These are phyloP conservation scores for Prionace glauca DNA, from an alignment of 2,797 vertebrate genomes.

Conservation along the genomic window DNA sequence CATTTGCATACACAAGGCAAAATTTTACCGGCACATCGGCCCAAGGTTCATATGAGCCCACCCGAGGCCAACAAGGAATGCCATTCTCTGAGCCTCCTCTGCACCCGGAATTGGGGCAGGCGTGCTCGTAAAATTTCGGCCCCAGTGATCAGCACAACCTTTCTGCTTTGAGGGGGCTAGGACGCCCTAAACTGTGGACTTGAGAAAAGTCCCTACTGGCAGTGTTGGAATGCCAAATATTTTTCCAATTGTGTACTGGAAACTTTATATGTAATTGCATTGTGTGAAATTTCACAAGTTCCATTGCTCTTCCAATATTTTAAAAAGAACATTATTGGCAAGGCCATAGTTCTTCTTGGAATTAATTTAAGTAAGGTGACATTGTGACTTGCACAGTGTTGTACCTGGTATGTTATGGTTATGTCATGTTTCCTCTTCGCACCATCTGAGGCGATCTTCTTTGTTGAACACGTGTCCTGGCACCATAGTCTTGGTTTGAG, in stretches of 20 bases:
- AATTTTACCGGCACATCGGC: no score
- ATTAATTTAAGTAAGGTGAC: neutral
- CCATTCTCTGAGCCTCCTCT: no score
- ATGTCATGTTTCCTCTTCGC: neutral
- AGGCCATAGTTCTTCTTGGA: neutral
- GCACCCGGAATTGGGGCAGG: no score
- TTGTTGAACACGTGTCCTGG: neutral
- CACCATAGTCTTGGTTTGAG: neutral
- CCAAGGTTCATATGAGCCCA: no score
- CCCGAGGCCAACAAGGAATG: no score
- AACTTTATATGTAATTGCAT: neutral
- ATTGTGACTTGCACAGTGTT: neutral
- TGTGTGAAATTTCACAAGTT: slow-evolving; percentile 6
- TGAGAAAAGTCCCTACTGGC: neutral
- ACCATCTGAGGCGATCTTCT: neutral
- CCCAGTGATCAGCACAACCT: neutral
- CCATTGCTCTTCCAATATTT: neutral
- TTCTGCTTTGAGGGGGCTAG: neutral
- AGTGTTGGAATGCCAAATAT: neutral
- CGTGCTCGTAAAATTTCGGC: no score
- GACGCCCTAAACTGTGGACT: neutral
- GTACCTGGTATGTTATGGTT: neutral
- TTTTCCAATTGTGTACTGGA: neutral
- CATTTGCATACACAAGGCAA: neutral
- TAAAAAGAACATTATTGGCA: neutral